phyloP scores from a whole-genome alignment of 2,888 invertebrate genomes.

The Rhogogaster chlorosoma region DNA sequence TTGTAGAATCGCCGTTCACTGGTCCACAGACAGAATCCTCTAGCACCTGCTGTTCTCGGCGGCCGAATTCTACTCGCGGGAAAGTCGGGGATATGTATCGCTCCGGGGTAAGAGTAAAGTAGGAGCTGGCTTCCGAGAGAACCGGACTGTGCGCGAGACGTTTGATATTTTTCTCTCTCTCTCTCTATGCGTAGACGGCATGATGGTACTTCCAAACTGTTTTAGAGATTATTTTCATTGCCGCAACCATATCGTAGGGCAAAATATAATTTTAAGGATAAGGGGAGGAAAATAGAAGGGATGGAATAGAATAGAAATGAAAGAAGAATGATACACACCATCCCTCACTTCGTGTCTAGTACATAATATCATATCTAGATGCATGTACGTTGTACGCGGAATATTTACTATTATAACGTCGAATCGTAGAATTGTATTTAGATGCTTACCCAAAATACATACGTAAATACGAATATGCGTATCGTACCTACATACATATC shows the following conservation, averaged over 20 bases:
- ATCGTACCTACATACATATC: not conserved
- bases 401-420: not conserved
- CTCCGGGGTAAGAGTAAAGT: slow-evolving; percentile 7
- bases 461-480: not conserved
- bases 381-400: not conserved
- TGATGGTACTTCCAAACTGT: slow-evolving; percentile 15
- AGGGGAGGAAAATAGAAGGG: not conserved
- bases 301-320: not conserved
- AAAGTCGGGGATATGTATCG: slow-evolving; percentile 5
- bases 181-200: not conserved
- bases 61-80: slow-evolving; percentile 44
- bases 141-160: not conserved
- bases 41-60: slow-evolving; percentile 27
- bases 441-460: not conserved
- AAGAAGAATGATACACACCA: not conserved
- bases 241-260: not conserved
- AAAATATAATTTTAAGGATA: not conserved
- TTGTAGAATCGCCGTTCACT: not conserved
- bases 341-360: not conserved
- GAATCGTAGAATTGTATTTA: not conserved
- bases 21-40: slow-evolving; percentile 6
- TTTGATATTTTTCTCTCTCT: not conserved
- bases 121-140: slow-evolving; percentile 24
- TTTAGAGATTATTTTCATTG: not conserved
- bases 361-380: no score